Percentiles rank a stretch among this genome's conserved stretches.
Evolutionary conservation across 1,140 invertebrate genomes (phyloP).

Genomic region (Chlorops oryzae): DNA sequence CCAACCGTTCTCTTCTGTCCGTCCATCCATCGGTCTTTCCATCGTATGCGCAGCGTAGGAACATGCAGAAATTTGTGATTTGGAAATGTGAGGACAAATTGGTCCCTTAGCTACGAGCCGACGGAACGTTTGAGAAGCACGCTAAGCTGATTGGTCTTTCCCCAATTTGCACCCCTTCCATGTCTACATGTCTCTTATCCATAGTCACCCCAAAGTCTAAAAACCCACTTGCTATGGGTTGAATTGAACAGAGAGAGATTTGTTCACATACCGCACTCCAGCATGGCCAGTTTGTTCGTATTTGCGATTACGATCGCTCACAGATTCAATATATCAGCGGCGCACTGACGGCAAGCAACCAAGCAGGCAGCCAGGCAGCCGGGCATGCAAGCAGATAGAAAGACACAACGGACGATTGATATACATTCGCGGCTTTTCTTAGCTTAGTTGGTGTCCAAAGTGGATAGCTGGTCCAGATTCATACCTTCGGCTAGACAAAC

Average conservation of each 20-base stretch:
- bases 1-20: neutral
- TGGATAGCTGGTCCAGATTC: no score
- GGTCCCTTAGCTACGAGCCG: conserved; percentile 28
- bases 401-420: conserved; percentile 48
- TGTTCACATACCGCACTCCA: no score
- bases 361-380: no score
- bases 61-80: conserved; percentile 36
- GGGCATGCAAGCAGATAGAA: no score
- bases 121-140: no score
- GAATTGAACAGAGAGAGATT: no score
- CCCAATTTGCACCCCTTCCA: neutral
- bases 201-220: no score
- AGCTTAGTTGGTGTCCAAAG: no score
- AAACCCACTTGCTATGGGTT: no score
- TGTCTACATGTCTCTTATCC: neutral
- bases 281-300: neutral
- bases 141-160: no score
- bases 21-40: neutral
- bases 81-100: conserved; percentile 32
- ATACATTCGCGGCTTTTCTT: no score
- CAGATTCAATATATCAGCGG: conserved; percentile 47
- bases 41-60: conserved; percentile 16
- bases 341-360: conserved; percentile 43
- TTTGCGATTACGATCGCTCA: conserved; percentile 45
- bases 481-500: no score